Base-by-base conservation (phyloP, 2,888 invertebrate genomes). In the Coenonympha arcania region DNA sequence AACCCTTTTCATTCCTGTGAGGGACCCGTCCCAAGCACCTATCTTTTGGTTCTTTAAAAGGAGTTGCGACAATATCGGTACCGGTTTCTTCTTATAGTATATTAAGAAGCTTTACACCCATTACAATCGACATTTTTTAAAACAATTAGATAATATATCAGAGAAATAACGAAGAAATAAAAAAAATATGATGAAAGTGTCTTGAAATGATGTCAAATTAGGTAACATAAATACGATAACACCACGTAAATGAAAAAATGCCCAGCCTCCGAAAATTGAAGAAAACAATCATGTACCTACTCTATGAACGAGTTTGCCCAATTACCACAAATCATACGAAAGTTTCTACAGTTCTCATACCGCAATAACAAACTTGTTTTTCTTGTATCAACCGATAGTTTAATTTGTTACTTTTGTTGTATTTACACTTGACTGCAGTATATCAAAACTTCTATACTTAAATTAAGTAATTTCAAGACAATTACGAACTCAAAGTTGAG, bases 321-420 rank as follows among this genome's bases (percentile, higher is more conserved):
- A 43, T 43, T 43, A 43, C 20, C 22, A 43, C 43, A 43, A 43
- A 43, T 43, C 43, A 43, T 19, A 43, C 31, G 9, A 43, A n/a
- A 43, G 20, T 43, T 43, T 33, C 30, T 19, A 43, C 22, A 31
- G 13, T 43, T 31, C 43, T 43, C 18, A 18, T 30, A 11, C 28
- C 30, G 41, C 18, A 41, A 41, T 30, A 41, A 41, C 30, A 41
- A 40, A 28, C 19, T 24, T 39, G 16, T 30, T 41, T 30, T 41
- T 41, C 41, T 41, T 41, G 6, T 30, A 41, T 19, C 28, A 15
- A 30, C 11, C 19, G 6, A 37, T 11, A 36, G n/a, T 36, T 36
- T n/a, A 37, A 37, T 22, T 41, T 41, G 41, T 19, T 41, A 6
- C 28, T 8, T 13, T 30, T 19, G 11, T 19, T 41, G 13, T 13